Evolutionary conservation across 2,888 invertebrate genomes (phyloP).

Genomic region (Norana najaformis): DNA sequence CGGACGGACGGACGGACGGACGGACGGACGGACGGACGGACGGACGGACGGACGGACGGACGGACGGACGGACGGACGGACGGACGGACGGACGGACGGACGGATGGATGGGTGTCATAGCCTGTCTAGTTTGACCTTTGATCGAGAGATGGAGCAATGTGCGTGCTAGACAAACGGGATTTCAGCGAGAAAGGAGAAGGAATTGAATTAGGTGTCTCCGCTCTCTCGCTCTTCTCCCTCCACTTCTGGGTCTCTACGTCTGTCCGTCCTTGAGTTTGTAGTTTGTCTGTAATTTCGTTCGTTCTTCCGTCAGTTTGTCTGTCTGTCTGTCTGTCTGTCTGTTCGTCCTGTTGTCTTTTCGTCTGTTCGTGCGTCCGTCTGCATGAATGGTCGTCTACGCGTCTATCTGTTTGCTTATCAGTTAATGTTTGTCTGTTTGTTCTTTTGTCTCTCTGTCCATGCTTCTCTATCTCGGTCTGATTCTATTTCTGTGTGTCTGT

Average conservation of each 20-base stretch:
- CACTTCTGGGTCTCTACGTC: not conserved
- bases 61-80: not conserved
- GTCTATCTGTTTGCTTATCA: no score
- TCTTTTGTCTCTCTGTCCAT: no score
- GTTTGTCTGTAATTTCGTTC: not conserved
- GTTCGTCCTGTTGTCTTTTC: not conserved
- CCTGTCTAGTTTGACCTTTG: not conserved
- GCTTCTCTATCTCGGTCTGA: no score
- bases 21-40: not conserved
- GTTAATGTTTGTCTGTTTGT: no score
- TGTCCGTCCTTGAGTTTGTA: not conserved
- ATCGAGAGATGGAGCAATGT: not conserved
- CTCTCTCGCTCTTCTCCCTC: not conserved
- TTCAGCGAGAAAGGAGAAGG: not conserved
- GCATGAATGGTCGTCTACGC: not conserved
- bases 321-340: not conserved
- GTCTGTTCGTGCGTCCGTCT: not conserved
- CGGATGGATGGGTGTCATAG: not conserved
- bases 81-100: no score
- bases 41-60: not conserved
- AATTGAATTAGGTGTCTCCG: not conserved
- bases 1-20: not conserved
- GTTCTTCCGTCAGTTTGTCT: not conserved
- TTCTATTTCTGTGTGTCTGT: no score
- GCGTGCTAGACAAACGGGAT: not conserved